Evolutionary conservation across 2,888 invertebrate genomes (phyloP).

Genomic region (Tinea pellionella): DNA sequence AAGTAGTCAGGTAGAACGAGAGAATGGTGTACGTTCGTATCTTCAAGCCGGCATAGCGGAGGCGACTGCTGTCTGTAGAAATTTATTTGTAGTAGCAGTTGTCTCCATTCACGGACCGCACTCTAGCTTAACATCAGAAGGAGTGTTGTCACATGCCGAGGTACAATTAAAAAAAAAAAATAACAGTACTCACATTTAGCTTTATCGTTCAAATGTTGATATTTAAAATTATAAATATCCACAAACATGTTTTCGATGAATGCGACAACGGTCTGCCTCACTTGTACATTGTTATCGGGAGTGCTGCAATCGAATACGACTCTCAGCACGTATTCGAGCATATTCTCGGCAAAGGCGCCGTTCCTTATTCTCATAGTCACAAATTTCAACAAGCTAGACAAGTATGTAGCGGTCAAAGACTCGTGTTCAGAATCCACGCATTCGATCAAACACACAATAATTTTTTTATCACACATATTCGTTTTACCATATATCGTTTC

Average conservation of each 20-base stretch:
- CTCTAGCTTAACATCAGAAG: too few relatives aligned
- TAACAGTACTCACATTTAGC: slow-evolving; percentile 40
- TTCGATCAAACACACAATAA: slow-evolving; percentile 30
- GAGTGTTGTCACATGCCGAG: too few relatives aligned
- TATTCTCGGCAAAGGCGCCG: slow-evolving; percentile 16
- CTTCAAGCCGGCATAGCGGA: too few relatives aligned
- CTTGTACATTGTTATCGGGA: slow-evolving; percentile 33
- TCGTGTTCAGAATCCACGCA: slow-evolving; percentile 36
- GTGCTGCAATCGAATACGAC: slow-evolving; percentile 35
- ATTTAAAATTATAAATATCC: slow-evolving; percentile 10
- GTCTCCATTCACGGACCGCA: too few relatives aligned
- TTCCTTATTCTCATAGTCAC: slow-evolving; percentile 24
- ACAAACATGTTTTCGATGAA: slow-evolving; percentile 33
- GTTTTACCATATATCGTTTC: slow-evolving; percentile 21
- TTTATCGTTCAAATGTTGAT: background rate
- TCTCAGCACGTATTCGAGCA: slow-evolving; percentile 22
- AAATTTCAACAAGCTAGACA: slow-evolving; percentile 34
- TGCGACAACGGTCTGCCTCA: slow-evolving; percentile 30
- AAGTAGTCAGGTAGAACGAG: too few relatives aligned
- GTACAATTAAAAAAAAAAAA: too few relatives aligned
- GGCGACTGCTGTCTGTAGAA: too few relatives aligned
- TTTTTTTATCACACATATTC: slow-evolving; percentile 22
- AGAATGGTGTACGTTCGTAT: too few relatives aligned
- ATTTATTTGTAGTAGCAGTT: too few relatives aligned
- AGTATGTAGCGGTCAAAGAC: slow-evolving; percentile 39